Evolutionary conservation across 2,888 invertebrate genomes (phyloP).

Genomic region (Cistogaster globosa): DNA sequence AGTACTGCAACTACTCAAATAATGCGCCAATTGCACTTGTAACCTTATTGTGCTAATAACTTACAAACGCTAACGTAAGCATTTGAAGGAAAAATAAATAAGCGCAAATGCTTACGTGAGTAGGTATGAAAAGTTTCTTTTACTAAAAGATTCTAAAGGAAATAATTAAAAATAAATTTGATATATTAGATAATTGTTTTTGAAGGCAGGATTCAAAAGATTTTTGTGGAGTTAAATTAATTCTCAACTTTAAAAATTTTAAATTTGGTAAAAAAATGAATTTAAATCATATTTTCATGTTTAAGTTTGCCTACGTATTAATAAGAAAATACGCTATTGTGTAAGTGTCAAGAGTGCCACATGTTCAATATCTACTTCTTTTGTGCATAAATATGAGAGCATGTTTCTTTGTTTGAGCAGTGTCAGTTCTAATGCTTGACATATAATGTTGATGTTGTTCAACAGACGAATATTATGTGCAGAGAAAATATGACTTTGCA

Average conservation of each 20-base stretch:
- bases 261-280: too few relatives aligned
- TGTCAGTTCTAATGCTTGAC: conserved; percentile 53
- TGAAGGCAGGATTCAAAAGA: too few relatives aligned
- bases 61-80: conserved; percentile 24
- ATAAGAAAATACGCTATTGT: neutral
- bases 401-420: conserved; percentile 42
- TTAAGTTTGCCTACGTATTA: neutral
- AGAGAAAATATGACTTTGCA: conserved; percentile 53
- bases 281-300: too few relatives aligned
- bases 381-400: conserved; percentile 14
- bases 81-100: neutral
- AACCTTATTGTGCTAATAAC: conserved; percentile 52
- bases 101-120: neutral
- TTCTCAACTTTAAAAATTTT: neutral
- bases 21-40: conserved; percentile 36
- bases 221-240: neutral
- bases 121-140: neutral
- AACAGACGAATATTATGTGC: too few relatives aligned
- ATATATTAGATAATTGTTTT: too few relatives aligned
- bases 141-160: neutral
- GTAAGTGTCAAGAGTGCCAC: conserved; percentile 40
- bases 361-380: conserved; percentile 17
- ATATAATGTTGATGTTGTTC: conserved; percentile 52
- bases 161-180: too few relatives aligned
- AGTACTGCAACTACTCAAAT: neutral